Base-by-base conservation (phyloP, 2,888 invertebrate genomes). In the Tuberolachnus salignus region DNA sequence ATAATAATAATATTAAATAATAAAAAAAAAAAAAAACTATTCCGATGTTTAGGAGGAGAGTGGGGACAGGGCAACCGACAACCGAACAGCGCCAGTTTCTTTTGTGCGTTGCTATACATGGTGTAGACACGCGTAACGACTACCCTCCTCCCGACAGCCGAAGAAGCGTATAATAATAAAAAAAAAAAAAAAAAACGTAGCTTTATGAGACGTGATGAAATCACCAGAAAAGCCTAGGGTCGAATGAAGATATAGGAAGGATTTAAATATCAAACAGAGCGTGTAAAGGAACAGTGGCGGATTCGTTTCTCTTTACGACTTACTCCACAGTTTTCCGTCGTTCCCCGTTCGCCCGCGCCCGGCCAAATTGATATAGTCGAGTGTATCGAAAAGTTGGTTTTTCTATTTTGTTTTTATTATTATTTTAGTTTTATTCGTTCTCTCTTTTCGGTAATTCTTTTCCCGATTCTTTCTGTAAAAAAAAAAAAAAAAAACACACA, bases 171-270 rank as follows among this genome's bases (percentile, higher is more conserved):
- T 66, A 67, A 75, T 75, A 75, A n/a, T n/a, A n/a, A n/a, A n/a
- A n/a, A n/a, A n/a, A n/a, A n/a, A n/a, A n/a, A n/a, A n/a, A n/a
- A 75, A 66, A 34, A 66, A 55, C 67, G 26, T 57, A 26, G 46
- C 75, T 66, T 75, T 75, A 75, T 75, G 75, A 57, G 46, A 75
- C 75, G 75, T 75, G 75, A 66, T 75, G 75, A 75, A 75, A 67
- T 67, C 64, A 21, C 55, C 26, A 75, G 66, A 67, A 75, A 67
- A 34, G 3, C 57, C 57, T 46, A 26, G 75, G 46, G 72, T 57
- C 44, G 57, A 66, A 57, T 3, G 34, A 34, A 34, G 34, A 34
- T 34, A 34, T 34, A 6, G 34, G 55, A 53, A 55, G 55, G 44
- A 57, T 75, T 75, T 75, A 67, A 75, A 75, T 75, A 74, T 74